A percentile compares a stretch with the other conserved stretches of the same genome.
Evolutionary conservation across 2,113 vertebrate species (phyloP).

Genomic region (Mesembrinibis cayennensis): DNA sequence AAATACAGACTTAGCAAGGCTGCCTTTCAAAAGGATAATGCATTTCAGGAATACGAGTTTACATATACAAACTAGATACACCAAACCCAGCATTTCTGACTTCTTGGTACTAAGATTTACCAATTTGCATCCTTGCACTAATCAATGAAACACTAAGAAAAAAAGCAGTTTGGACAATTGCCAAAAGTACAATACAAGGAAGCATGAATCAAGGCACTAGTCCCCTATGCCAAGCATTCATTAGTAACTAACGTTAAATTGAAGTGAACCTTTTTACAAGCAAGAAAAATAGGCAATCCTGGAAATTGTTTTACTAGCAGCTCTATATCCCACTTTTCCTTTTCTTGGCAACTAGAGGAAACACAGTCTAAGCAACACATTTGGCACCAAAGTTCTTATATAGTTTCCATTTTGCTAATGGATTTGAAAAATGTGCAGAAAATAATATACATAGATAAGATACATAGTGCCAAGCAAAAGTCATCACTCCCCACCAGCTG

Average conservation of each 20-base stretch:
- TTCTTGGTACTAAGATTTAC: neutral
- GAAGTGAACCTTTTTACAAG: slow-evolving; percentile 38
- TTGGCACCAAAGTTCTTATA: neutral
- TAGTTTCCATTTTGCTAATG: neutral
- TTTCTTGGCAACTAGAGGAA: neutral
- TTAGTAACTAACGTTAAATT: neutral
- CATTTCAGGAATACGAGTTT: slow-evolving; percentile 26
- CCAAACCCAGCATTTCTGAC: neutral
- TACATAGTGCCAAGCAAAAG: neutral
- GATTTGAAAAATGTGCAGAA: neutral
- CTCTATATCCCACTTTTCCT: slow-evolving; percentile 30
- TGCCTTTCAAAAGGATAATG: neutral
- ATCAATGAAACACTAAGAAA: neutral
- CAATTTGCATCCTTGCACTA: neutral
- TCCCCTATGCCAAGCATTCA: neutral
- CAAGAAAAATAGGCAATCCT: neutral
- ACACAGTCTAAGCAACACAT: neutral
- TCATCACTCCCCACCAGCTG: neutral
- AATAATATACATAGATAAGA: neutral
- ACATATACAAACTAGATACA: neutral
- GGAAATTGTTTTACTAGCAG: slow-evolving; percentile 39
- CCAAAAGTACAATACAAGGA: neutral
- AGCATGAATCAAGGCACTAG: neutral
- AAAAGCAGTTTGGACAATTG: neutral
- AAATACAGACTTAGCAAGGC: slow-evolving; percentile 23